Evolutionary conservation across 2,113 vertebrate species (phyloP), one percentile per base, ranked within the genome.

Genomic region (Urocolius indicus): DNA sequence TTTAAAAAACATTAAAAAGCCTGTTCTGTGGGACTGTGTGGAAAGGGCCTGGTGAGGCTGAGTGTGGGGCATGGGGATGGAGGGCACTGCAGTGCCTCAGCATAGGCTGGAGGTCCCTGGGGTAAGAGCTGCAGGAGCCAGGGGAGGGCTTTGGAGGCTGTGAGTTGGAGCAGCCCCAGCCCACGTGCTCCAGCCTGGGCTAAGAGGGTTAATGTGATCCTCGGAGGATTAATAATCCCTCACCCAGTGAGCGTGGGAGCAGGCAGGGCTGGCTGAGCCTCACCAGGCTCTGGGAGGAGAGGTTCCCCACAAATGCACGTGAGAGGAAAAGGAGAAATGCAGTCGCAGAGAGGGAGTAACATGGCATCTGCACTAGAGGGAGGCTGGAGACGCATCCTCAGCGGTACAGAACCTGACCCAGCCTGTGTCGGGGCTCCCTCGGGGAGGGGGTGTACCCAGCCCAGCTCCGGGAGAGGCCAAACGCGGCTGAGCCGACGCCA

Each of bases 361-460:
- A 13, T 0, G 2, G 41, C n/a, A 26, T 58, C 81, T 63, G 29
- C 43, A 22, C 49, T 5, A 19, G 54, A 45, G 32, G 0, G 4
- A 10, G 27, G 45, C 43, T 22, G 6, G 15, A 48, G n/a, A n/a
- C 75, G 49, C 17, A 8, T 7, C 5, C 0, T n/a, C 17, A 30
- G 13, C 8, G 12, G 36, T 7, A 36, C 30, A 77, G 36, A 23
- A 15, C 1, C 24, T 5, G 8, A 12, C 18, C 14, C 8, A 15
- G 68, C 16, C 46, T 13, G 17, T 4, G 32, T 20, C 41, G 36
- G 48, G 24, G 38, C 22, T 21, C 57, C 27, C 52, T 68, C 5
- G 0, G 43, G 32, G 43, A 20, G 13, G 30, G 29, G 48, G 16
- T 4, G 13, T 11, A 6, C n/a, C 21, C n/a, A 80, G 67, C 41